Evolutionary conservation across 2,888 invertebrate species (phyloP).

Genomic region (Epirrita christyi): DNA sequence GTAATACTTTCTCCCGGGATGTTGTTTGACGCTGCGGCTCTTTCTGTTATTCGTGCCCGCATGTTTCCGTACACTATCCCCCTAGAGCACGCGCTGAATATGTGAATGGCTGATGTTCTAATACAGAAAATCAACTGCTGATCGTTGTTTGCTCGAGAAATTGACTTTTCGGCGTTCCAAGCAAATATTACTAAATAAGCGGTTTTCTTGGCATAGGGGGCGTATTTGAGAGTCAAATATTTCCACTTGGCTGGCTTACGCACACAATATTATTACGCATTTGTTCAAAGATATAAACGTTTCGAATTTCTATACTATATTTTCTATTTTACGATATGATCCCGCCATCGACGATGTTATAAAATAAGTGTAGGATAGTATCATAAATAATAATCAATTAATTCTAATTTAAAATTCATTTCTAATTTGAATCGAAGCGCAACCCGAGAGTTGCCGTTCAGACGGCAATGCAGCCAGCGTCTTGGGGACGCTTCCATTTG

Average conservation of each 20-base stretch:
- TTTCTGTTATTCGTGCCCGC: constrained; percentile 29
- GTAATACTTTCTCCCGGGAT: neutral
- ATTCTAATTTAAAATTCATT: no score
- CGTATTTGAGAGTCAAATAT: constrained; percentile 28
- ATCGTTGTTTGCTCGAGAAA: constrained; percentile 63
- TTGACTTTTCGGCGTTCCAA: constrained; percentile 49
- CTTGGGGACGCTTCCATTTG: no score
- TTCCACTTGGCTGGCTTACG: constrained; percentile 15
- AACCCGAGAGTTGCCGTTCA: no score
- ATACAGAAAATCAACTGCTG: constrained; percentile 77
- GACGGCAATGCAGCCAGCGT: no score
- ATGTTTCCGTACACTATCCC: constrained; percentile 43
- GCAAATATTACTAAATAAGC: constrained; percentile 44
- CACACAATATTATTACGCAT: constrained; percentile 10
- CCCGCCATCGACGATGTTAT: no score
- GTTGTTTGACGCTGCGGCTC: constrained; percentile 2
- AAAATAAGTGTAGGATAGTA: no score
- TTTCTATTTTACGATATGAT: no score
- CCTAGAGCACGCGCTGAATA: constrained; percentile 57
- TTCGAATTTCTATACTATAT: no score
- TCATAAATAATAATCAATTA: no score
- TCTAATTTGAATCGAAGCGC: no score
- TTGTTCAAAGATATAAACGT: no score
- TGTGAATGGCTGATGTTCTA: constrained; percentile 67
- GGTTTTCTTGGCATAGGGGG: constrained; percentile 26